Evolutionary conservation across 2,797 vertebrate species (phyloP), one percentile per base, ranked within the genome.

Genomic region (Macroramphosus scolopax): DNA sequence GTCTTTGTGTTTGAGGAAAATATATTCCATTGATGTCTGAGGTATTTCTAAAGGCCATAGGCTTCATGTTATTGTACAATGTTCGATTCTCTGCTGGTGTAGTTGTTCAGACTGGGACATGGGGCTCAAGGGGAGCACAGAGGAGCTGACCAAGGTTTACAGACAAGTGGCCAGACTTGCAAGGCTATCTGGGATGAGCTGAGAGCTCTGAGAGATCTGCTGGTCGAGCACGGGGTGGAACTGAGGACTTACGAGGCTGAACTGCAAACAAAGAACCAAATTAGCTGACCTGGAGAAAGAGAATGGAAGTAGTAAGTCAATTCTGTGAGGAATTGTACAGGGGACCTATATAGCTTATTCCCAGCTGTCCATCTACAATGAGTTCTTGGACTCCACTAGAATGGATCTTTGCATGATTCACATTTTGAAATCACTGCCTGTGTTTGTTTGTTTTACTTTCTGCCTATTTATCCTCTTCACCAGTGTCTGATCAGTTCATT

Each of bases 181-280:
- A 10, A 16, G 8, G 31, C 53, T 26, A 36, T 68, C 7, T 51
- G 38, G 35, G 12, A 50, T n/a, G n/a, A n/a, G n/a, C n/a, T n/a
- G n/a, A n/a, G n/a, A n/a, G 51, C 35, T 44, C 38, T 32, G 16
- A 65, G 46, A 66, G 32, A 70, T 38, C 32, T 37, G 29, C 3
- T 36, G 31, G 34, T 35, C 44, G 43, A 48, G 7, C 38, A 25
- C 15, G 48, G 7, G 30, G 28, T 54, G 30, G 43, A 64, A 33
- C 13, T n/a, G n/a, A n/a, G n/a, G n/a, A n/a, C n/a, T n/a, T n/a
- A n/a, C n/a, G n/a, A n/a, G n/a, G n/a, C 39, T 29, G 35, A 63
- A 28, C 24, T 38, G 26, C 18, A 49, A 47, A 42, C 16, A 28
- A 32, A 25, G 7, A 63, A 34, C 34, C 4, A 62, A 36, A 36